Evolutionary conservation across 2,113 vertebrate genomes (phyloP).

Genomic region (Pachypanchax playfairii): DNA sequence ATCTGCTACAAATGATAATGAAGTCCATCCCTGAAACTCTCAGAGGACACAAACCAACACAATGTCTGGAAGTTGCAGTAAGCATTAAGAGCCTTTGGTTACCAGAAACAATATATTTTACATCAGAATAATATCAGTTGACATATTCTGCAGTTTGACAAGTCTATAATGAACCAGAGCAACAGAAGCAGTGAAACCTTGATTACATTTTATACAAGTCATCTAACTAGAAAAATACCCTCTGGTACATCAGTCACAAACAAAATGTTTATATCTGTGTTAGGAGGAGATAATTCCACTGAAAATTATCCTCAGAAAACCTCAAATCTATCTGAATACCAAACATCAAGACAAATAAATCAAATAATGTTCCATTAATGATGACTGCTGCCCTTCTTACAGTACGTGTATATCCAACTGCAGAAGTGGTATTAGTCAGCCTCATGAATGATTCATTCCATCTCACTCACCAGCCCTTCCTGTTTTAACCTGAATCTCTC

Average conservation of each 20-base stretch:
- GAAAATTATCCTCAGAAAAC: conserved; percentile 9
- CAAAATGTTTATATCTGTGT: no score
- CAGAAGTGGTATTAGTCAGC: conserved; percentile 39
- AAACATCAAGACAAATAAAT: conserved; percentile 37
- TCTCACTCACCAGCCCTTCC: conserved; percentile 19
- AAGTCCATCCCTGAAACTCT: conserved; percentile 13
- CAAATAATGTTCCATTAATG: conserved; percentile 42
- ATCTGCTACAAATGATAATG: conserved; percentile 47
- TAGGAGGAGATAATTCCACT: conserved; percentile 22
- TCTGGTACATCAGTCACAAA: conserved; percentile 11
- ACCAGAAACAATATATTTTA: not conserved
- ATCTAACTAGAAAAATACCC: conserved; percentile 14
- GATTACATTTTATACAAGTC: conserved; percentile 32
- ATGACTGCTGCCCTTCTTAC: conserved; percentile 31
- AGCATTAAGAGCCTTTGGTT: not conserved
- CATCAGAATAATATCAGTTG: not conserved
- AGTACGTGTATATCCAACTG: conserved; percentile 38
- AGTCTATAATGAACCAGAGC: not conserved
- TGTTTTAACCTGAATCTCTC: conserved; percentile 6
- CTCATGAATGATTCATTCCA: conserved; percentile 65
- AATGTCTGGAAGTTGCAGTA: conserved; percentile 21
- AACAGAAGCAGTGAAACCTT: conserved; percentile 19
- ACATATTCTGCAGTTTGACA: not conserved
- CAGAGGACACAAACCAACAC: not conserved
- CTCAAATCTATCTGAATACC: conserved; percentile 33